A percentile compares a stretch with the other conserved stretches of the same genome.
These are phyloP conservation scores for Zhuqinia jingwanae DNA, from an alignment of 2,888 invertebrate species.

Conservation along the genomic window DNA sequence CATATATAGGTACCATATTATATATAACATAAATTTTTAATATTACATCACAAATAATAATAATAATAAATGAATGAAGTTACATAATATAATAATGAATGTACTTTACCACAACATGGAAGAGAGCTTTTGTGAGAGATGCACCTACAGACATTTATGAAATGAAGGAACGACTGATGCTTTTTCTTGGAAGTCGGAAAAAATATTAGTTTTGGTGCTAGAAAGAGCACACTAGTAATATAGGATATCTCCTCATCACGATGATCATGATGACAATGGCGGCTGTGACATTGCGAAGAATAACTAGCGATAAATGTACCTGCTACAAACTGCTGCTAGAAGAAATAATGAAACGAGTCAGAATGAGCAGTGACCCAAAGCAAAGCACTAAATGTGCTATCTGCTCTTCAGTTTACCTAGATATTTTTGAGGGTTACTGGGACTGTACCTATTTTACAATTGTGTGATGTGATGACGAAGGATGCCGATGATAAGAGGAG, in stretches of 20 bases:
- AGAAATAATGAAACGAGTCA: too few species aligned
- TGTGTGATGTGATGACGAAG: constrained; percentile 5
- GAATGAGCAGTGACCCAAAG: neutral
- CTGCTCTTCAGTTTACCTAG: neutral
- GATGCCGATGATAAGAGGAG: too few species aligned
- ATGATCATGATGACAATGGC: neutral
- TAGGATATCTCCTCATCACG: neutral
- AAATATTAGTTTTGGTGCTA: neutral
- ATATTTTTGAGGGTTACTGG: constrained; percentile 25
- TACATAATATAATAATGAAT: too few species aligned
- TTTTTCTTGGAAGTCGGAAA: neutral
- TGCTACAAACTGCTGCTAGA: too few species aligned
- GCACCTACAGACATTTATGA: too few species aligned
- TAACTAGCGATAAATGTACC: neutral
- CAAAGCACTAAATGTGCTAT: neutral
- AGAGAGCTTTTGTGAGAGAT: too few species aligned
- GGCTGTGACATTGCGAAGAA: neutral
- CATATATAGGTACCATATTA: too few species aligned
- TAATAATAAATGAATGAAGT: too few species aligned
- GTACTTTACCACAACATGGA: too few species aligned
- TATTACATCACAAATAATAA: too few species aligned
- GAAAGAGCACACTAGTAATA: neutral
- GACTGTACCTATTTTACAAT: constrained; percentile 20
- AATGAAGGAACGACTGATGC: too few species aligned
- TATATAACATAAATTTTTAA: too few species aligned